Conservation (phyloP, 2,797 vertebrate genomes). For the Acanthornis magna region DNA sequence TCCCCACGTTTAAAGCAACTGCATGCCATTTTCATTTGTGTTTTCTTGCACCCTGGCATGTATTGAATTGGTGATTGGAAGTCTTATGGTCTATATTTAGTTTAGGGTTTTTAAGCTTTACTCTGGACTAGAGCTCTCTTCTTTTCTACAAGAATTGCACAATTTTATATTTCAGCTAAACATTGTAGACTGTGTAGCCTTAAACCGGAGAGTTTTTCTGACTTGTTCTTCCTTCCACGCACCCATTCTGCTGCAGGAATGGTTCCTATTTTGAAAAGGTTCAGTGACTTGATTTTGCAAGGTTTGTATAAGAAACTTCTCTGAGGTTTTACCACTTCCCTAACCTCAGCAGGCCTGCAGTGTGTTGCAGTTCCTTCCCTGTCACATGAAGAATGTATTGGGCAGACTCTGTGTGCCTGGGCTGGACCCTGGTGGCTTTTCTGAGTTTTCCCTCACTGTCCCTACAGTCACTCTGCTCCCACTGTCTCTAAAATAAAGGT, state of each 20-base stretch:
- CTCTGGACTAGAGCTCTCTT: neutral
- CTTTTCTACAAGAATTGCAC: neutral
- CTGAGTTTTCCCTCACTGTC: neutral
- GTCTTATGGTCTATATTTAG: neutral
- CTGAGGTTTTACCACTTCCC: neutral
- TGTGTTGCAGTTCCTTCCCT: neutral
- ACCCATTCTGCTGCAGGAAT: neutral
- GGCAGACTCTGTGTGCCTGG: neutral
- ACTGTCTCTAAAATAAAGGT: neutral
- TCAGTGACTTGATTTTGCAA: neutral
- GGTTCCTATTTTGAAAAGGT: neutral
- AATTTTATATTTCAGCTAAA: neutral
- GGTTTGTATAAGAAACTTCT: neutral
- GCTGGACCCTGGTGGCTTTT: neutral
- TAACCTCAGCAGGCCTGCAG: neutral
- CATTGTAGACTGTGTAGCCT: neutral
- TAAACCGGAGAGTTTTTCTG: neutral
- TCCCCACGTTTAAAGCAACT: neutral
- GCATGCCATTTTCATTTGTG: neutral
- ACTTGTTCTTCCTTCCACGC: neutral
- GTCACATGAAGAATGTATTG: neutral
- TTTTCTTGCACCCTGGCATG: neutral
- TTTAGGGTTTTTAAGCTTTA: neutral
- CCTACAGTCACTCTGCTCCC: neutral
- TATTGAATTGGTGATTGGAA: neutral